Percentiles rank a stretch among this genome's conserved stretches.
Conservation (phyloP, 2,113 vertebrate species). For the Zonotrichia leucophrys region DNA sequence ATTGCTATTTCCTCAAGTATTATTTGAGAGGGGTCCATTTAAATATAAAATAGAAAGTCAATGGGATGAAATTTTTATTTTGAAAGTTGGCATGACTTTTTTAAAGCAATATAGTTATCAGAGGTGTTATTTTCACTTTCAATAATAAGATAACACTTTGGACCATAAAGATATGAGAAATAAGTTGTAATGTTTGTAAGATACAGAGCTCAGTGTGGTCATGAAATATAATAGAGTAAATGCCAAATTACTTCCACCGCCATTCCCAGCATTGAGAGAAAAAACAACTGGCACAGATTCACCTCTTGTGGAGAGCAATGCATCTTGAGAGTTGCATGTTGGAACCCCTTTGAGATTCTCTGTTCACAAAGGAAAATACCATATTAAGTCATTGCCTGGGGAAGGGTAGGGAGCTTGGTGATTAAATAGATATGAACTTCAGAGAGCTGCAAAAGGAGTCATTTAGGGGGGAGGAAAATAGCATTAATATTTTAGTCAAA, state of each 20-base stretch:
- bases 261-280: not conserved
- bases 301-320: not conserved
- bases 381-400: not conserved
- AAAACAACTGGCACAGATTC: not conserved
- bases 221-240: not conserved
- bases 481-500: not conserved
- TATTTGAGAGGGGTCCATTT: not conserved
- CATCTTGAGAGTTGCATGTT: not conserved
- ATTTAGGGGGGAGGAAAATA: not conserved
- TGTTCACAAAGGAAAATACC: not conserved
- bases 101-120: accelerated
- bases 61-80: not conserved
- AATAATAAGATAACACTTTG: not conserved
- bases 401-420: not conserved
- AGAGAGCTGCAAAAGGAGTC: not conserved
- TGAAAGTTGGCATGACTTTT: not conserved
- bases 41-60: not conserved
- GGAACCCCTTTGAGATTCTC: not conserved
- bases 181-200: not conserved
- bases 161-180: not conserved
- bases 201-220: not conserved
- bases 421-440: not conserved
- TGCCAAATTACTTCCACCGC: not conserved
- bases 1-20: not conserved
- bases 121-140: not conserved